phyloP scores from a whole-genome alignment of 2,888 invertebrate species.

The Desoria tigrina region DNA sequence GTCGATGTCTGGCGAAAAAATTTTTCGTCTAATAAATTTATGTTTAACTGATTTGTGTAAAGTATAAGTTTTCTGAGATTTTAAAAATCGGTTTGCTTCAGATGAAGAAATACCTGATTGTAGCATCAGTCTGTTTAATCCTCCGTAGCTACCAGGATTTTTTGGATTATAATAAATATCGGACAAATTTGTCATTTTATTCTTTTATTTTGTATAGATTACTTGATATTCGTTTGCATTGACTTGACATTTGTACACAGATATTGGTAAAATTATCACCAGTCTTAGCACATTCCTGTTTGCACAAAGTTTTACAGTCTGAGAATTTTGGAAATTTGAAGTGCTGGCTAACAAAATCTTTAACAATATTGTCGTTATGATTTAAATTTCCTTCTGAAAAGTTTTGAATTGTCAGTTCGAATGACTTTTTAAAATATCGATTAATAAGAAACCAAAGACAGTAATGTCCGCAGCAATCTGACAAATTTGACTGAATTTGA shows the following conservation, averaged over 20 bases:
- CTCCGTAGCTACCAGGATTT: slow-evolving; percentile 20
- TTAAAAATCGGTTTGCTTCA: background rate
- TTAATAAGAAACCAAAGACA: slow-evolving; percentile 18
- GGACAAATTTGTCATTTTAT: background rate
- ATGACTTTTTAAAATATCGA: background rate
- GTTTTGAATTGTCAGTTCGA: background rate
- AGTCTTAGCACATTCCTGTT: background rate
- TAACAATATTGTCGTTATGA: slow-evolving; percentile 1
- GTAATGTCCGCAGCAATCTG: slow-evolving; percentile 19
- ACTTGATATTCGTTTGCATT: background rate
- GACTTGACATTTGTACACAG: slow-evolving; percentile 7
- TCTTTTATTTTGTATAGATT: background rate
- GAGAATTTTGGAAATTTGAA: slow-evolving; percentile 15
- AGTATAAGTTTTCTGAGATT: background rate
- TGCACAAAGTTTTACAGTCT: background rate
- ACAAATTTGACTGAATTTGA: background rate
- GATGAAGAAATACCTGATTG: background rate
- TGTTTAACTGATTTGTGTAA: background rate
- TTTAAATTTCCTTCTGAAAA: background rate
- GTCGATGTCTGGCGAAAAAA: slow-evolving; percentile 15
- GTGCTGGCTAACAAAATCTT: background rate
- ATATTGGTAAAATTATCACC: background rate
- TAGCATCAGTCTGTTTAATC: slow-evolving; percentile 8
- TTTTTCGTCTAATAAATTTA: slow-evolving; percentile 7
- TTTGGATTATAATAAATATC: slow-evolving; percentile 13